These are phyloP conservation scores for Tigriopus japonicus DNA, from an alignment of 1,140 invertebrate genomes.

Conservation along the genomic window DNA sequence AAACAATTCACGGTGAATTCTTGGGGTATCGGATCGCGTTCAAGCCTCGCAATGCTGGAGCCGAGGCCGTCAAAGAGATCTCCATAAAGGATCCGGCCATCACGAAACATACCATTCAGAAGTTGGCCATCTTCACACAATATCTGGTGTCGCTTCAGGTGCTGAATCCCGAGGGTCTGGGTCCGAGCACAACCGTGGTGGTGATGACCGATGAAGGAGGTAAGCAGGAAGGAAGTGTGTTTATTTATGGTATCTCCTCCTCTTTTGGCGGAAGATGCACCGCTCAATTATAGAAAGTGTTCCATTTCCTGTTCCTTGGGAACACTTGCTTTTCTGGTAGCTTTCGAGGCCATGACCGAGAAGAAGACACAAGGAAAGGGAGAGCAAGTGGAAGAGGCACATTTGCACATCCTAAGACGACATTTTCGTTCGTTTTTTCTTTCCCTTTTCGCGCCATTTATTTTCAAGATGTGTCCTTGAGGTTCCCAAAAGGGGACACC, in stretches of 20 bases:
- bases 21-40: slow-evolving; percentile 22
- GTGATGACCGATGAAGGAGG: slow-evolving; percentile 62
- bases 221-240: slow-evolving; percentile 24
- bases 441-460: too few species aligned
- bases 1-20: slow-evolving; percentile 24
- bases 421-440: too few species aligned
- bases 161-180: slow-evolving; percentile 50
- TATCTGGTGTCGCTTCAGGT: slow-evolving; percentile 53
- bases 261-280: too few species aligned
- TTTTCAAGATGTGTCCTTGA: too few species aligned
- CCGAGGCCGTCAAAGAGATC: slow-evolving; percentile 11
- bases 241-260: too few species aligned
- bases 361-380: not conserved
- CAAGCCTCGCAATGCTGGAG: slow-evolving; percentile 15
- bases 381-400: too few species aligned
- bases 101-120: slow-evolving; percentile 47
- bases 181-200: slow-evolving; percentile 45
- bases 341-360: not conserved
- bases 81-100: slow-evolving; percentile 20
- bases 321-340: too few species aligned
- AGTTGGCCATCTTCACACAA: slow-evolving; percentile 49
- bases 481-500: too few species aligned
- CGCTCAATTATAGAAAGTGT: too few species aligned
- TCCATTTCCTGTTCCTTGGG: too few species aligned
- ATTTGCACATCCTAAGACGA: too few species aligned